These are phyloP conservation scores for Spisula subtruncata DNA, from an alignment of 2,888 invertebrate genomes.

Conservation along the genomic window DNA sequence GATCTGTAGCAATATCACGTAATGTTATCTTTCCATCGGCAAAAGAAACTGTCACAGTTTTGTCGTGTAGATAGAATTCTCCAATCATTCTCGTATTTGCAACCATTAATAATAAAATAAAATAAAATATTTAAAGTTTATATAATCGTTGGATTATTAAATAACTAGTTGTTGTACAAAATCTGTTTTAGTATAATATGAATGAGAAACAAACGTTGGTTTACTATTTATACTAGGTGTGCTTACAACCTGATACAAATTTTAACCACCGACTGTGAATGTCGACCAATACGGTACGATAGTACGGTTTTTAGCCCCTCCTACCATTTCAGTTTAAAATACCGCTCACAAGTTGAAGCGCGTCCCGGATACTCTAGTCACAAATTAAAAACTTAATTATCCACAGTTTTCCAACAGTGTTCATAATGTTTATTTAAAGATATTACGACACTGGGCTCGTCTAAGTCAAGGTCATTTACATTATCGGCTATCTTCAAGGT, in stretches of 20 bases:
- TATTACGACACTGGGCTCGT: background rate
- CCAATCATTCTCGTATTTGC: constrained; percentile 43
- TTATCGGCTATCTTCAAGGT: background rate
- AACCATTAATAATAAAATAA: constrained; percentile 7
- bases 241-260: background rate
- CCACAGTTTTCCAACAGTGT: background rate
- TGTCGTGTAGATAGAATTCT: constrained; percentile 42
- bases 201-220: background rate
- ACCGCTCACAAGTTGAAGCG: background rate
- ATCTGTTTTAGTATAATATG: background rate
- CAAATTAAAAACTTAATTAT: background rate
- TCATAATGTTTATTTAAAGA: constrained; percentile 9
- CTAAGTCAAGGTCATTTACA: background rate
- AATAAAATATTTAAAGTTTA: background rate
- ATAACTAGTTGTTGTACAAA: background rate
- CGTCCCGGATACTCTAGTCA: background rate
- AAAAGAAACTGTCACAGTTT: constrained; percentile 39
- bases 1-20: background rate
- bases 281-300: constrained; percentile 13
- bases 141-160: background rate
- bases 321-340: background rate
- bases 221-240: background rate
- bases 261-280: background rate
- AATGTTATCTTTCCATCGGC: constrained; percentile 30
- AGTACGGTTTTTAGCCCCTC: constrained; percentile 10